Base-by-base conservation (phyloP, 2,888 invertebrate genomes). In the Salpingus planirostris region DNA sequence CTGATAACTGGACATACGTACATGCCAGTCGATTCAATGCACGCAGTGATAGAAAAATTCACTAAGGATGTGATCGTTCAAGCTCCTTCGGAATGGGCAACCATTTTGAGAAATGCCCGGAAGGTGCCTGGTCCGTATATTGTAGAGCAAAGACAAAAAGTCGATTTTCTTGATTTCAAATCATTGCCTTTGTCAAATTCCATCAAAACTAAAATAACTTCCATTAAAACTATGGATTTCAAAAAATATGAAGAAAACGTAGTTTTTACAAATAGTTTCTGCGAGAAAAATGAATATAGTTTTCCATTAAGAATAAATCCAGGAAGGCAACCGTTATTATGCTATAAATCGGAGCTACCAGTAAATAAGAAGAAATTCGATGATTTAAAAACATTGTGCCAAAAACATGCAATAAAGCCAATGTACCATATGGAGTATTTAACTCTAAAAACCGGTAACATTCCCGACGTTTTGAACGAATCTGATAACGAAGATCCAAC, bases 11-110 rank as follows among this genome's bases (percentile, higher is more conserved):
- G 57, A n/a, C 55, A 58, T 33, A 55, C 53, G 4, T 18, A 49
- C 10, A 58, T 60, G 57, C 52, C 57, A 3, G 55, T 56, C 1
- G 57, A 57, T 32, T 42, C 33, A 15, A 44, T 54, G 3, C 54
- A 58, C 38, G 49, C 50, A 18, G 43, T 45, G 13, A 54, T 54
- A 13, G 52, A 54, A 37, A 45, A 36, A 2, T 36, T 24, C 29
- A 28, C 48, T 10, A 47, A 40, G 31, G 47, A 44, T 11, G 8
- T 11, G 15, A 51, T 43, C 6, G 39, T 55, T 24, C 51, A 42
- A 15, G 55, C 55, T 22, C 54, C 54, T 29, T 55, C 54, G 15
- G 52, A 56, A 42, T 55, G 53, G 52, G 38, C 36, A 27, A 56
- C 50, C 47, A 40, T 39, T 11, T 31, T 41, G 13, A 18, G 27